Evolutionary conservation across 2,888 invertebrate species (phyloP), one percentile per base, ranked within the genome.

Genomic region (Napeogenes inachia): DNA sequence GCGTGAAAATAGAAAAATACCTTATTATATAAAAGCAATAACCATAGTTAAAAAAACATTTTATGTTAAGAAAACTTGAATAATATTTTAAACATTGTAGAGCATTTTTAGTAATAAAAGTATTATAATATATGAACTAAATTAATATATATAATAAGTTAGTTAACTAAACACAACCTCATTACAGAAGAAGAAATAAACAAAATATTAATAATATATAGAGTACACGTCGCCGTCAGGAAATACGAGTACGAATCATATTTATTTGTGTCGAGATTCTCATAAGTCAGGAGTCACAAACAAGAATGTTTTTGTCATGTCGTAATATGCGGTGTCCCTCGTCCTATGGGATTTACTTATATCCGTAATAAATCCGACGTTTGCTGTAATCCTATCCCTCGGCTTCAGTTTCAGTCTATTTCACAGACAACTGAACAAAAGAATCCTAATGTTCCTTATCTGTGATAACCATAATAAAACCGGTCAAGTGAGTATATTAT

Each of bases 311-410:
- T 62, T 62, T 59, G 57, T 56, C 57, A 58, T 35, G 45, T n/a
- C 54, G 60, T 59, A 62, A 66, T 50, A 61, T 47, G 45, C 45
- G 60, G 56, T 65, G 54, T 63, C 64, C 65, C 61, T 64, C 61
- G 53, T 65, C 79, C 80, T 73, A 70, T 65, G 75, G 83, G 82
- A 83, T 85, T 83, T 78, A 69, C 72, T 73, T 76, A 82, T 82
- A 87, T 80, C 85, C 85, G 75, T 76, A 71, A 81, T 87, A 89
- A 87, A 84, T 84, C 83, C 82, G 78, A 76, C 79, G 81, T 83
- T 85, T 82, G 77, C 71, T 77, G 82, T 87, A 84, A 89, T 86
- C 85, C 81, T 70, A 85, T 83, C 79, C 76, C 64, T 65, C 69
- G 78, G 79, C 73, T 80, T 74, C 72, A 77, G 80, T 81, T 80